Percentiles rank a stretch among this genome's conserved stretches.
Conservation (phyloP, 2,888 invertebrate genomes). For the Andricus quercusramuli region DNA sequence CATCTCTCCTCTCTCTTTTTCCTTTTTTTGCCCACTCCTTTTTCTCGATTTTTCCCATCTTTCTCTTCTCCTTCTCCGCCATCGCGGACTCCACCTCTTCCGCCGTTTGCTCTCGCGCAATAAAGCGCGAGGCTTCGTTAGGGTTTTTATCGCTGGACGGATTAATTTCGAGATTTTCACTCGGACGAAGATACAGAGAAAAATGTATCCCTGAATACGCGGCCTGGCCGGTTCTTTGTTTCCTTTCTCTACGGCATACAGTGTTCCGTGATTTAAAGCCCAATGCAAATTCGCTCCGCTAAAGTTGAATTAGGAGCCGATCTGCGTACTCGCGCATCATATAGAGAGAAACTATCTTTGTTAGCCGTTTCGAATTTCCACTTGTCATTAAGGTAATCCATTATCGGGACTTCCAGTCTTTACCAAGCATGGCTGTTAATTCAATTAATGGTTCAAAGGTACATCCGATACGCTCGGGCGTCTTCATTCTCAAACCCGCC, state of each 20-base stretch:
- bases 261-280: slow-evolving; percentile 38
- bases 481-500: slow-evolving; percentile 22
- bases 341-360: slow-evolving; percentile 39
- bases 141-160: slow-evolving; percentile 69
- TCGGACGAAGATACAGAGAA: slow-evolving; percentile 41
- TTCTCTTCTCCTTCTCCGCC: slow-evolving; percentile 15
- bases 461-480: slow-evolving; percentile 36
- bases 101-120: slow-evolving; percentile 39
- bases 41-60: slow-evolving; percentile 15
- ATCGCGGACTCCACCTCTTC: slow-evolving; percentile 2
- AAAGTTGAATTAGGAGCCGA: slow-evolving; percentile 42
- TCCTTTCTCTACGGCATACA: slow-evolving; percentile 25
- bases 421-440: slow-evolving; percentile 38
- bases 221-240: slow-evolving; percentile 36
- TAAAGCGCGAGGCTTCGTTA: slow-evolving; percentile 69
- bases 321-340: slow-evolving; percentile 37
- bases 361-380: slow-evolving; percentile 40
- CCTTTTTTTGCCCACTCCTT: neutral
- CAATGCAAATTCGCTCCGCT: slow-evolving; percentile 40
- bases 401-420: slow-evolving; percentile 42
- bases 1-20: neutral
- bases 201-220: slow-evolving; percentile 40
- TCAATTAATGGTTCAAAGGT: slow-evolving; percentile 42
- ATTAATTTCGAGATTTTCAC: slow-evolving; percentile 70
- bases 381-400: slow-evolving; percentile 42